These are phyloP conservation scores for Drosophila parvula DNA, from an alignment of 1,140 invertebrate species.

Conservation along the genomic window DNA sequence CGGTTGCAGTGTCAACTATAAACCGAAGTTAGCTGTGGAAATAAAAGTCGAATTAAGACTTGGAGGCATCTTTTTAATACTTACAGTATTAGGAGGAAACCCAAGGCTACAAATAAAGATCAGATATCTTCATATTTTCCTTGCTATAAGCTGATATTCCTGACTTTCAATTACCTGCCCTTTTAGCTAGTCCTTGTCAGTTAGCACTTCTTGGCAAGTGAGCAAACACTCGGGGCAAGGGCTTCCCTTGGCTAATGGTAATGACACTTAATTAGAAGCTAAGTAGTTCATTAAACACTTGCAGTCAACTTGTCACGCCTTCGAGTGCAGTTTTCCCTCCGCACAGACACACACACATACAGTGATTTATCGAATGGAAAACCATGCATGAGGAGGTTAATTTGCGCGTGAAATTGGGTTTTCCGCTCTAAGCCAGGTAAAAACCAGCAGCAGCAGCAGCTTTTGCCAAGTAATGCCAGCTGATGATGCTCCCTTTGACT, in stretches of 20 bases:
- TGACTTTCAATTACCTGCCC: slow-evolving; percentile 1
- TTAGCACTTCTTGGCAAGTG: neutral
- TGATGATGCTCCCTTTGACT: slow-evolving; percentile 8
- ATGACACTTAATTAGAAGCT: slow-evolving; percentile 69
- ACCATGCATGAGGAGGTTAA: slow-evolving; percentile 29
- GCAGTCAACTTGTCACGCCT: slow-evolving; percentile 5
- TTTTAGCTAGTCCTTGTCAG: neutral
- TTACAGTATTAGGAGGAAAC: neutral
- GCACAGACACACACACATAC: neutral
- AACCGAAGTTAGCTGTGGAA: neutral
- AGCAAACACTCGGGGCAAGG: slow-evolving; percentile 45
- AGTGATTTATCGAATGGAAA: slow-evolving; percentile 1
- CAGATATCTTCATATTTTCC: neutral
- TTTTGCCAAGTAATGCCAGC: slow-evolving; percentile 22
- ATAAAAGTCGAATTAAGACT: neutral
- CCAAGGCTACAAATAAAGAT: neutral
- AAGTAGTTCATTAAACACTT: slow-evolving; percentile 59
- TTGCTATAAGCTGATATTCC: too few species aligned
- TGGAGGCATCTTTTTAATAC: neutral
- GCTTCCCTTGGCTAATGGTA: slow-evolving; percentile 53
- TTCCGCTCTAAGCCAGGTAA: slow-evolving; percentile 14
- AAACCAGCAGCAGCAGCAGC: neutral
- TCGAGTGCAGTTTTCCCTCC: neutral
- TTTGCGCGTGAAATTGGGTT: slow-evolving; percentile 69
- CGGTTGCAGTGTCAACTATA: slow-evolving; percentile 4